Percentiles rank a stretch among this genome's conserved stretches.
phyloP scores from a whole-genome alignment of 30 jellyfish, hydroid and myxozoan genomes.

The Hydractinia echinata region DNA sequence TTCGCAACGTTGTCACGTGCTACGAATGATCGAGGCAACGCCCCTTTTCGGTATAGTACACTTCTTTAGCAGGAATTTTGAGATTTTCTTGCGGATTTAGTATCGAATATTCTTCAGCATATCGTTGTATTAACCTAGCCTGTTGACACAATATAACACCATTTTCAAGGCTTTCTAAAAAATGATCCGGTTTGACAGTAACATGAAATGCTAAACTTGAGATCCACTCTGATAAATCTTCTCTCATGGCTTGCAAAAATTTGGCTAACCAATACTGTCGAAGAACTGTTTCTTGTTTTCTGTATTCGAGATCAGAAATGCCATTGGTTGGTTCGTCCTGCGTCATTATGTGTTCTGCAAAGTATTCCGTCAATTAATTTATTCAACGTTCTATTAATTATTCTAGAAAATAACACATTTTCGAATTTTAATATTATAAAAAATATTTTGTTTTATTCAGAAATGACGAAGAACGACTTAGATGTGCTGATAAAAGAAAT shows the following conservation, averaged over 20 bases:
- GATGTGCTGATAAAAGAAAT: too few relatives aligned
- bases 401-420: background rate
- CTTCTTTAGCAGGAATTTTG: constrained; percentile 59
- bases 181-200: constrained; percentile 32
- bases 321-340: constrained; percentile 3
- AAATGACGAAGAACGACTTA: too few relatives aligned
- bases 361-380: background rate
- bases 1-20: constrained; percentile 95
- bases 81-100: constrained; percentile 14
- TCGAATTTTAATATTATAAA: too few relatives aligned
- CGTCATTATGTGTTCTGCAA: background rate
- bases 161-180: constrained; percentile 64
- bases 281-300: background rate
- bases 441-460: too few relatives aligned
- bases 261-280: constrained; percentile 55
- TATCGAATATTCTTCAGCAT: constrained; percentile 70
- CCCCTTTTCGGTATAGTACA: constrained; percentile 55
- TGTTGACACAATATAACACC: constrained; percentile 88
- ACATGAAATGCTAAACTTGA: constrained; percentile 37
- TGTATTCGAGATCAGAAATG: constrained; percentile 4
- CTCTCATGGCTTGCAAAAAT: constrained; percentile 90
- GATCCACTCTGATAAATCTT: constrained; percentile 91
- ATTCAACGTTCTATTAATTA: background rate
- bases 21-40: constrained; percentile 73
- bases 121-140: constrained; percentile 65